phyloP scores from a whole-genome alignment of 2,888 invertebrate genomes.

The Cryptosula pallasiana region DNA sequence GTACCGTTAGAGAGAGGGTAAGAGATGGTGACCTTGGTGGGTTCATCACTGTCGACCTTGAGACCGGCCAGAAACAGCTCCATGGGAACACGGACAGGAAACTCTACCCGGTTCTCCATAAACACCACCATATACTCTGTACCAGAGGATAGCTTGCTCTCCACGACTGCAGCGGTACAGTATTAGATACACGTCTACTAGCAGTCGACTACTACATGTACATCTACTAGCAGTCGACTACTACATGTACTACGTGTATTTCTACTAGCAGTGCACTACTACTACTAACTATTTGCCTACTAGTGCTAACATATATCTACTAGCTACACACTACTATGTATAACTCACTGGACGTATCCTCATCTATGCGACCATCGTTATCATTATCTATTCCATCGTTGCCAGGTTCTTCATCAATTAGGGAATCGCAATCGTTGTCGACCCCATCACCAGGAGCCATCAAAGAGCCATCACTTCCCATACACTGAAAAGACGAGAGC shows the following conservation, averaged over 20 bases:
- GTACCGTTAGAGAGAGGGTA: not conserved
- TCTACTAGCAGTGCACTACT: not conserved
- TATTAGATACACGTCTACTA: not conserved
- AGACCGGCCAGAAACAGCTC: constrained; percentile 15
- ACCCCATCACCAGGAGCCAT: constrained; percentile 28
- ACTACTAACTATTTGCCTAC: too few species aligned
- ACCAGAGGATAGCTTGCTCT: constrained; percentile 6
- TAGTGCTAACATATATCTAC: not conserved
- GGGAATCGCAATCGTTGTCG: constrained; percentile 32
- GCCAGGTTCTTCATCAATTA: constrained; percentile 29
- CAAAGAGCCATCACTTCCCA: not conserved
- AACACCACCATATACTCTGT: constrained; percentile 8
- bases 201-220: not conserved
- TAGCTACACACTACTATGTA: not conserved
- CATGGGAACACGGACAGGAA: not conserved
- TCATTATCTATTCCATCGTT: constrained; percentile 13
- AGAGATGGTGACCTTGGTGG: not conserved
- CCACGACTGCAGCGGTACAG: not conserved
- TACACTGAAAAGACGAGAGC: not conserved
- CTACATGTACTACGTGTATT: not conserved
- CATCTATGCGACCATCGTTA: not conserved
- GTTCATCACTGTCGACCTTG: not conserved
- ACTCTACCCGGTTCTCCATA: constrained; percentile 12
- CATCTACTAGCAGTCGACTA: not conserved
- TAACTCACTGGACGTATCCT: not conserved